Evolutionary conservation across 2,113 vertebrate genomes (phyloP), one percentile per base, ranked within the genome.

Genomic region (Thinocorus orbignyianus): DNA sequence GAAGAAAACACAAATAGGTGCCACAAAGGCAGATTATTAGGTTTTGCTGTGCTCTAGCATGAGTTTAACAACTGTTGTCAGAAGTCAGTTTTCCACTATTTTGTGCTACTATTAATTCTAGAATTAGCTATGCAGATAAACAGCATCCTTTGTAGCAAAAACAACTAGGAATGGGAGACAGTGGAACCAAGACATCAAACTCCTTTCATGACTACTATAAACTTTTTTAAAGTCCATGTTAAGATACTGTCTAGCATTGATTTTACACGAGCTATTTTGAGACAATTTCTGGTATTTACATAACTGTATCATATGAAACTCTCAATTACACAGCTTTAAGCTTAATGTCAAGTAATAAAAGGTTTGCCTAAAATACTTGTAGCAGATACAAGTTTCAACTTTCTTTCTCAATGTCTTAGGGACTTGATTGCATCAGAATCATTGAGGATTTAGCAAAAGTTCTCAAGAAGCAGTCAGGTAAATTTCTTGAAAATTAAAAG

Each of bases 401-500:
- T 78, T 78, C 54, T 92, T 33, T 74, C 68, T 94, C 94, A 30
- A 90, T 96, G 35, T 96, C 80, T 25, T 81, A 99, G 99, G 98
- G 98, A 39, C 96, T 98, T 80, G 98, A 99, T 91, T 99, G 99
- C 92, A 98, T 99, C 95, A 97, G 79, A 85, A 98, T 99, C 51
- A 99, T 99, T 96, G 98, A 99, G 97, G 98, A 98, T 71, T 96
- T 99, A 96, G 99, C 99, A 33, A 98, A 98, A 97, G 97, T 98
- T 72, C 98, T 99, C 70, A 98, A 97, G 97, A 99, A 99, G 97
- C 99, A 99, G 89, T 91, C 98, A 98, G 99, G 99, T 99, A 97
- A 87, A 31, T 92, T 80, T 95, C 31, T 60, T 69, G 17, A 92
- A 90, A 84, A 91, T 81, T 69, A 15, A 81, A 90, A 62, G 73